Evolutionary conservation across 2,888 invertebrate genomes (phyloP), one percentile per base, ranked within the genome.

Genomic region (Belgica antarctica): DNA sequence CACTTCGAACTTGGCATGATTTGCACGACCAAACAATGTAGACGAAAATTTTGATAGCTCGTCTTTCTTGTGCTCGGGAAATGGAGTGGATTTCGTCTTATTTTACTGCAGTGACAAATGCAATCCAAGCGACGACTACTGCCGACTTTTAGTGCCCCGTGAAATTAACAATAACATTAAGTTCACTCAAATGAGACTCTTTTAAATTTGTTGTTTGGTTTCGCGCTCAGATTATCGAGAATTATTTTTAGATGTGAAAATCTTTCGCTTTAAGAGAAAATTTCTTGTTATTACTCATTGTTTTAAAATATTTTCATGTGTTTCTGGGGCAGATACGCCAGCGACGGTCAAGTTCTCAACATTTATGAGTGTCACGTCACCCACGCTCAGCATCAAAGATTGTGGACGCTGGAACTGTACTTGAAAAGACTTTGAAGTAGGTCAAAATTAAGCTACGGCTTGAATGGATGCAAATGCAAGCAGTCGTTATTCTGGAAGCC

Each of bases 251-350:
- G 52, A 41, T 41, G 41, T 15, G n/a, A n/a, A 41, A 41, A 10
- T 41, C 41, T 41, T 41, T 3, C 41, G 41, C 15, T 41, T 15
- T 4, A 12, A n/a, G 15, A 41, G n/a, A 15, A 41, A 41, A 41
- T n/a, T 41, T 41, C 52, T 52, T 22, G 34, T 52, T 15, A 52
- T 52, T 52, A 52, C 52, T 52, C 52, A 52, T 52, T 52, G 52
- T 52, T 52, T 52, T 41, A n/a, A 41, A 41, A 41, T 41, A 4
- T n/a, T 41, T 41, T 41, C 41, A 31, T 31, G 4, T 31, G 5
- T 31, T 31, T 41, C 41, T n/a, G n/a, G 12, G 41, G n/a, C 41
- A 5, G n/a, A 41, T n/a, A 41, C 41, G n/a, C n/a, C n/a, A n/a
- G n/a, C n/a, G n/a, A n/a, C n/a, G n/a, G n/a, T n/a, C n/a, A n/a